Evolutionary conservation across 1,140 invertebrate species (phyloP).

Genomic region (Brachionus koreanus): DNA sequence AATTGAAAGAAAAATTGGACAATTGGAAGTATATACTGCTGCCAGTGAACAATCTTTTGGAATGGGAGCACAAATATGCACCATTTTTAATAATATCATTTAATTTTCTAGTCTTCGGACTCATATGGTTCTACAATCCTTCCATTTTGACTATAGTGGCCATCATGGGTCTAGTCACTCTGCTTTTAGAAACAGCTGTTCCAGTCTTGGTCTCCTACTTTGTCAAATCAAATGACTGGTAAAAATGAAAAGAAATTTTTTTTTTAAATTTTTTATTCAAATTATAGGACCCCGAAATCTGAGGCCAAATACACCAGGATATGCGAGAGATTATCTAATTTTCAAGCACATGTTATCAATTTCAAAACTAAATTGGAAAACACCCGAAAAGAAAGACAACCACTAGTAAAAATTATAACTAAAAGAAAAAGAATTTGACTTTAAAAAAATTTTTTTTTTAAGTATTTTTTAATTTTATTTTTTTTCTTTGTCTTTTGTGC

Average conservation of each 20-base stretch:
- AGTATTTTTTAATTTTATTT: slow-evolving; percentile 36
- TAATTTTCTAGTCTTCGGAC: background rate
- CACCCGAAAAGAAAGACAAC: slow-evolving; percentile 35
- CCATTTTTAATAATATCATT: slow-evolving; percentile 14
- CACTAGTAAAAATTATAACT: slow-evolving; percentile 2
- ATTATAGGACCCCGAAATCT: background rate
- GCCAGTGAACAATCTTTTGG: slow-evolving; percentile 29
- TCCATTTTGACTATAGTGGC: slow-evolving; percentile 8
- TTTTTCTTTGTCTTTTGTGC: slow-evolving; percentile 43
- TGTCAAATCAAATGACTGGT: slow-evolving; percentile 35
- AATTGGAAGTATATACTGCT: slow-evolving; percentile 12
- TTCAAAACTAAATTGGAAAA: slow-evolving; percentile 16
- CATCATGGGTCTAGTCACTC: background rate
- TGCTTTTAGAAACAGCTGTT: background rate
- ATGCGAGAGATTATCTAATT: slow-evolving; percentile 37
- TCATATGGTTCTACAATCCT: slow-evolving; percentile 38
- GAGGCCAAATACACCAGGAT: slow-evolving; percentile 41
- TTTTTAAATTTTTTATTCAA: background rate
- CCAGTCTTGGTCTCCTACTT: background rate
- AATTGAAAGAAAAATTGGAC: background rate
- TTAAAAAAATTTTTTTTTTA: background rate
- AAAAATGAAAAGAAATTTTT: background rate
- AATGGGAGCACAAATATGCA: slow-evolving; percentile 41
- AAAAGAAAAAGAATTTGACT: too few relatives aligned
- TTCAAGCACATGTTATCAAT: background rate